Base-by-base conservation (phyloP, 2,113 vertebrate species). In the Malurus elegans region DNA sequence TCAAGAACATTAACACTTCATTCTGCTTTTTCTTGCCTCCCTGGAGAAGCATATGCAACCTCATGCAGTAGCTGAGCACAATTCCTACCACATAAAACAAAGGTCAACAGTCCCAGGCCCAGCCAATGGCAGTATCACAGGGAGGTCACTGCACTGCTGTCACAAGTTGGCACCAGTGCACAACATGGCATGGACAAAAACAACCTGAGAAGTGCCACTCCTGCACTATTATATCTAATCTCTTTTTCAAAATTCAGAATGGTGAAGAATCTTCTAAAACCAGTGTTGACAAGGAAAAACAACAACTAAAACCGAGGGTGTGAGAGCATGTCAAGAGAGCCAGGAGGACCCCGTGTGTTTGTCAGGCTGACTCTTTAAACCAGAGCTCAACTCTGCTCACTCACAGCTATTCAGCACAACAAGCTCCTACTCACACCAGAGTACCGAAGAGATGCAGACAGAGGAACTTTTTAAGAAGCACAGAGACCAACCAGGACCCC, bases 401-500 rank as follows among this genome's bases (percentile, higher is more conserved):
- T 95, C 71, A 95, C 48, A 89, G 96, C 81, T 97, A 97, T 97
- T 86, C 96, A 97, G 98, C 86, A 92, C 96, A 96, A 96, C 84
- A 93, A 92, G 96, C 89, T 95, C 95, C 82, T 87, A 53, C 45
- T 88, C 85, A 36, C 80, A 80, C 3, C 15, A 79, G 36, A 92
- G 54, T 69, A 88, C 95, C 96, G 44, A 79, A 83, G 76, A 61
- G 66, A 79, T 6, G 21, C 3, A 95, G 96, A 95, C 92, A 95
- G 88, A 94, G 58, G 85, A 79, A 95, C 91, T 97, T 94, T 90
- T 92, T 95, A 97, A 97, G 80, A 54, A 88, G 88, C 90, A 95
- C 70, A 95, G 95, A 92, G 97, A 96, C 89, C 91, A 93, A 74
- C 24, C 32, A 53, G 57, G 78, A 65, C 34, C 32, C 70, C 40